A percentile compares a stretch with the other conserved stretches of the same genome.
Conservation (phyloP, 2,888 invertebrate genomes). For the Hirtodrosophila histrioides region DNA sequence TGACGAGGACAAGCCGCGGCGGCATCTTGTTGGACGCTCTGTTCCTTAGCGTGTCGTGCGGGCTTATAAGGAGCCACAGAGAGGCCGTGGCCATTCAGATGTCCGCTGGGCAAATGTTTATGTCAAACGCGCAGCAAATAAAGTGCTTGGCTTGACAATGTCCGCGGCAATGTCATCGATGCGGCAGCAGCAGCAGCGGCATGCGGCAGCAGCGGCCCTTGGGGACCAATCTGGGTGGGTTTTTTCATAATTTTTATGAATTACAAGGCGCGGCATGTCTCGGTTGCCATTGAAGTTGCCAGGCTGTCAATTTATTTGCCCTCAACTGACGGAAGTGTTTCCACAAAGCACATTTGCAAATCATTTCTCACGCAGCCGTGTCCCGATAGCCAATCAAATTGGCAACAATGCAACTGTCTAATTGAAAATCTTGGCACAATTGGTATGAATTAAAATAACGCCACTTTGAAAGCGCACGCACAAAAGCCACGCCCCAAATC, state of each 20-base stretch:
- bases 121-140: conserved; percentile 78
- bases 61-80: conserved; percentile 75
- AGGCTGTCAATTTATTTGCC: conserved; percentile 37
- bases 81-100: conserved; percentile 76
- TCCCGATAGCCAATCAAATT: conserved; percentile 23
- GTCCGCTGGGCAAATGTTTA: conserved; percentile 79
- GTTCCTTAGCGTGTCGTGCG: conserved; percentile 71
- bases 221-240: conserved; percentile 79
- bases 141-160: conserved; percentile 80
- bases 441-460: conserved; percentile 61
- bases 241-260: conserved; percentile 78
- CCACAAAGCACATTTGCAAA: conserved; percentile 56
- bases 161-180: conserved; percentile 72
- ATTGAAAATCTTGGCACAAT: conserved; percentile 38
- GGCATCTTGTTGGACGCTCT: conserved; percentile 37
- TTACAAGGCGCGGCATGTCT: conserved; percentile 57
- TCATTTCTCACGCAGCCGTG: conserved; percentile 43
- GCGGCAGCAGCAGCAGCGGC: conserved; percentile 16
- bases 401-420: conserved; percentile 27
- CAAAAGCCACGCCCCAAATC: conserved; percentile 46
- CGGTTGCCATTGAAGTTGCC: conserved; percentile 44
- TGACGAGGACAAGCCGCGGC: conserved; percentile 41
- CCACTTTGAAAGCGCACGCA: conserved; percentile 60
- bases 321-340: conserved; percentile 59
- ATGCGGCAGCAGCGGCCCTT: conserved; percentile 56